phyloP scores from a whole-genome alignment of 2,888 invertebrate genomes.

The Drosophila mayaguana region DNA sequence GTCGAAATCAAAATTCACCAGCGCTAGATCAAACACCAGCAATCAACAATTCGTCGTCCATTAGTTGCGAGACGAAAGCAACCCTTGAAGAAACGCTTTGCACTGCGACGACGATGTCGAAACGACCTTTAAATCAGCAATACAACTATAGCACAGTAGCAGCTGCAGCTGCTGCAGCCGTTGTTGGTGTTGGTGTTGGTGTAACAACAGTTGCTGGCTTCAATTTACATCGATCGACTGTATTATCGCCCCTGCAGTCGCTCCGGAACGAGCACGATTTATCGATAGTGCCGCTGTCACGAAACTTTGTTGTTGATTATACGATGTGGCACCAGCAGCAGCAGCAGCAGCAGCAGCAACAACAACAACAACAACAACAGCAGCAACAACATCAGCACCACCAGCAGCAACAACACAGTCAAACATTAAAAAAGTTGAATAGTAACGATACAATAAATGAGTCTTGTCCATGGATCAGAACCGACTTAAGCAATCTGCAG shows the following conservation, averaged over 20 bases:
- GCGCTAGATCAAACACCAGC: neutral
- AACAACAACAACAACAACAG: conserved; percentile 77
- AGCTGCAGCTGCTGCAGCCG: conserved; percentile 67
- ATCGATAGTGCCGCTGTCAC: conserved; percentile 87
- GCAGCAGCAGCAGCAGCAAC: neutral
- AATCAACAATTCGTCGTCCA: conserved; percentile 26
- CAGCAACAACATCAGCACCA: neutral
- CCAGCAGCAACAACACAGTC: conserved; percentile 63
- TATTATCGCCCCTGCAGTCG: conserved; percentile 47
- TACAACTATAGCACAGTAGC: conserved; percentile 68
- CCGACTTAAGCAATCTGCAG: conserved; percentile 1
- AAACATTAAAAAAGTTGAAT: conserved; percentile 76
- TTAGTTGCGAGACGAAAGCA: conserved; percentile 27
- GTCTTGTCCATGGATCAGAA: conserved; percentile 76
- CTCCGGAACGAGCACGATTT: conserved; percentile 71
- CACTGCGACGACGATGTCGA: conserved; percentile 10
- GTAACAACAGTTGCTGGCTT: conserved; percentile 71
- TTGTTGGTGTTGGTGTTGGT: conserved; percentile 76
- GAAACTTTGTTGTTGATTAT: conserved; percentile 91
- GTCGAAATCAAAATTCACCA: conserved; percentile 12
- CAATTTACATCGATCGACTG: conserved; percentile 61
- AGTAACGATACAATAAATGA: conserved; percentile 24
- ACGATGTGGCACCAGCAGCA: conserved; percentile 87
- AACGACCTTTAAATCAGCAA: conserved; percentile 46
- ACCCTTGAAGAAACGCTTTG: conserved; percentile 28